Evolutionary conservation across 64 coral and sea anemone species (phyloP).

Genomic region (Hydrozoanthus tunicans): DNA sequence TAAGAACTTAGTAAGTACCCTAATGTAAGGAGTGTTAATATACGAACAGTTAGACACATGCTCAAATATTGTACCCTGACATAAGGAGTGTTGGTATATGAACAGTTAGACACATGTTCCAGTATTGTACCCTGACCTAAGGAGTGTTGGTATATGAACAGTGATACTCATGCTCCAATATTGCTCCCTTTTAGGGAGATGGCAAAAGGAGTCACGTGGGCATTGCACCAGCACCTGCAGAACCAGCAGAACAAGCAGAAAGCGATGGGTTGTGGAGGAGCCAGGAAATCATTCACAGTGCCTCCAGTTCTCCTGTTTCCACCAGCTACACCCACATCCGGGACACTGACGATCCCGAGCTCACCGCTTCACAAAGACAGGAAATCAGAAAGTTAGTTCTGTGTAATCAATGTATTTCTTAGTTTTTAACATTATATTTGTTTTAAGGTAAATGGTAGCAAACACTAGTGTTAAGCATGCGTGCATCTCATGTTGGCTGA

Average conservation of each 20-base stretch:
- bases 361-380: conserved; percentile 63
- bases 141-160: background rate
- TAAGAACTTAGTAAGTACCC: too few species aligned
- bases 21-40: too few species aligned
- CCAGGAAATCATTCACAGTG: conserved; percentile 69
- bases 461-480: too few species aligned
- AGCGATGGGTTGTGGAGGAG: conserved; percentile 41
- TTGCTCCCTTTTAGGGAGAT: background rate
- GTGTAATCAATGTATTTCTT: background rate
- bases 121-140: background rate
- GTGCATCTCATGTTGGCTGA: too few species aligned
- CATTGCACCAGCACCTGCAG: background rate
- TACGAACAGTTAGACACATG: too few species aligned
- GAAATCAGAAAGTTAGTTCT: conserved; percentile 59
- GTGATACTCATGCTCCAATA: background rate
- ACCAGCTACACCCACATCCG: conserved; percentile 48
- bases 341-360: conserved; percentile 41
- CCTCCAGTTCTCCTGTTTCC: conserved; percentile 52
- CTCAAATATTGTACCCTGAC: background rate
- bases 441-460: background rate
- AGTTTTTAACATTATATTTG: background rate
- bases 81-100: background rate
- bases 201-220: background rate
- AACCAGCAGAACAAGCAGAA: background rate
- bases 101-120: background rate